These are phyloP conservation scores for Crossaster papposus DNA, from an alignment of 53 echinoderm and acorn worm genomes.

Conservation along the genomic window DNA sequence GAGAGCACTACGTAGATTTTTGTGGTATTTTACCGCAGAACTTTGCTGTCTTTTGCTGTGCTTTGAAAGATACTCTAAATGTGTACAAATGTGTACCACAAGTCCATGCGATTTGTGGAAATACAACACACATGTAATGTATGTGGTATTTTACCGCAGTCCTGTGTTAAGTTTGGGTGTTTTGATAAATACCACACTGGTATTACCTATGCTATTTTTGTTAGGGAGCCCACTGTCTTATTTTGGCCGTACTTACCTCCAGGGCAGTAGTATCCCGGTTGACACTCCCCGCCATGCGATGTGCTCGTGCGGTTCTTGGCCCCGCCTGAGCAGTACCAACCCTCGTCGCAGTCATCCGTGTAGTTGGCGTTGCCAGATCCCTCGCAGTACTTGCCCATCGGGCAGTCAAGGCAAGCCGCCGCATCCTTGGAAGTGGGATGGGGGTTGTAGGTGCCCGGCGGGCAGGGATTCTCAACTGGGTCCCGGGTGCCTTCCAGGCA, in stretches of 20 bases:
- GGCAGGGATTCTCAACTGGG: conserved; percentile 89
- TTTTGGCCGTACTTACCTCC: conserved; percentile 78
- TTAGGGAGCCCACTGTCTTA: too few relatives aligned
- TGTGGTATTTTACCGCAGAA: too few relatives aligned
- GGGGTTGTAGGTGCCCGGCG: conserved; percentile 92
- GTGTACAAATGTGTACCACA: too few relatives aligned
- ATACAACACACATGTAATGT: too few relatives aligned
- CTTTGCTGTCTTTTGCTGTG: too few relatives aligned
- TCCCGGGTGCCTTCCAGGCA: conserved; percentile 92
- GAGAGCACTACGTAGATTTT: too few relatives aligned
- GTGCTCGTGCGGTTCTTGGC: conserved; percentile 80
- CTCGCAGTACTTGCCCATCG: conserved; percentile 89
- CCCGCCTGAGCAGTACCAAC: conserved; percentile 91
- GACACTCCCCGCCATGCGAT: conserved; percentile 86
- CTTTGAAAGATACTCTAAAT: too few relatives aligned
- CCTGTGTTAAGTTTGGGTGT: too few relatives aligned
- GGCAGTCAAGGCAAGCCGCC: conserved; percentile 82
- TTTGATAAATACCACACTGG: too few relatives aligned
- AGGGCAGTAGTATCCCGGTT: conserved; percentile 96
- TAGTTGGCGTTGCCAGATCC: conserved; percentile 95
- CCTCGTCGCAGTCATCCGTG: conserved; percentile 90
- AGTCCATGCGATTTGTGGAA: too few relatives aligned
- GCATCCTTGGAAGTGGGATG: conserved; percentile 69
- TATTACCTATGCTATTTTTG: too few relatives aligned
- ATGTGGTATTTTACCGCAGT: too few relatives aligned